phyloP scores from a whole-genome alignment of 2,113 vertebrate genomes.

The Synodontis membranacea region DNA sequence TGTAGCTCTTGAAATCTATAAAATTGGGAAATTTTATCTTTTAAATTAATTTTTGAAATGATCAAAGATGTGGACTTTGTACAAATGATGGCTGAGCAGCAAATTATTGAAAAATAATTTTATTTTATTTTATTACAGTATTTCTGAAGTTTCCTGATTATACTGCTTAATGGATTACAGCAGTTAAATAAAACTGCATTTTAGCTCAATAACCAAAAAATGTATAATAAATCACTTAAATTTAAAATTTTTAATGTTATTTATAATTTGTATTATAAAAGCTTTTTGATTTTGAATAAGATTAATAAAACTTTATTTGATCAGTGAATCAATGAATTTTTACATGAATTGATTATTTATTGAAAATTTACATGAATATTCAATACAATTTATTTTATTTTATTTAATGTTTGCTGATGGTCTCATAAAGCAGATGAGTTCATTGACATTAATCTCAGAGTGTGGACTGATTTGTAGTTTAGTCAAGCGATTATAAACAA shows the following conservation, averaged over 20 bases:
- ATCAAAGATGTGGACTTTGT: neutral
- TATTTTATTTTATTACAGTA: too few species aligned
- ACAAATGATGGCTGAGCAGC: neutral
- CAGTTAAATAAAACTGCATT: neutral
- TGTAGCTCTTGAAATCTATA: neutral
- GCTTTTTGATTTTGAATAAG: neutral
- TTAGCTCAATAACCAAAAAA: neutral
- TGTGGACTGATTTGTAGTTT: neutral
- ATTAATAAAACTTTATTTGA: neutral
- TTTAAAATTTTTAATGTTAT: neutral
- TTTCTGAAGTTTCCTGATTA: neutral
- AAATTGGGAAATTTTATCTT: neutral
- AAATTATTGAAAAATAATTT: too few species aligned
- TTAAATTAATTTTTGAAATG: neutral
- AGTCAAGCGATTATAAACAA: neutral
- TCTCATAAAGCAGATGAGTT: neutral
- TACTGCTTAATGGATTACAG: neutral
- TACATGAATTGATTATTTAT: too few species aligned
- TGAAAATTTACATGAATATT: neutral
- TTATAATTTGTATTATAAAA: neutral
- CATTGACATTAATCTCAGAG: neutral
- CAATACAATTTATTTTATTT: neutral
- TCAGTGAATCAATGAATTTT: too few species aligned
- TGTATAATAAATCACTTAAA: neutral
- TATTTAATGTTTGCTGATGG: neutral